Conservation (phyloP, 2,113 vertebrate species). For the Mus spicilegus region DNA sequence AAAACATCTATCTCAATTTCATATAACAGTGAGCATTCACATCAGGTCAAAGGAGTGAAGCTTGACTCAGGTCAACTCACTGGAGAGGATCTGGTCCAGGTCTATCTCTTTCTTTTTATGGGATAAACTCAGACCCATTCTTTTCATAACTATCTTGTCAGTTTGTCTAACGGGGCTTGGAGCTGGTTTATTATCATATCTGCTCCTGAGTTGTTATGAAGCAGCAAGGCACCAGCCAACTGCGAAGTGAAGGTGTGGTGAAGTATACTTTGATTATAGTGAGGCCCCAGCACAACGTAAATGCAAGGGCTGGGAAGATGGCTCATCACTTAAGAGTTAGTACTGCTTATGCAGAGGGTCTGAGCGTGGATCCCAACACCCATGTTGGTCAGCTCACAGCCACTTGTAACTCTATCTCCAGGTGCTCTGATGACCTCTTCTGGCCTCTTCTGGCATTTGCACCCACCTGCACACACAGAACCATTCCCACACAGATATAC, state of each 20-base stretch:
- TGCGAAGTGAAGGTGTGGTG: background rate
- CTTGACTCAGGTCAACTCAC: background rate
- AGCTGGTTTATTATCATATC: background rate
- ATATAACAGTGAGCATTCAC: background rate
- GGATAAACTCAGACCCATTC: background rate
- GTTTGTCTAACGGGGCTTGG: background rate
- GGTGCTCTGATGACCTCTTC: too few relatives aligned
- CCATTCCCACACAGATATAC: background rate
- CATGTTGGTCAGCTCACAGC: background rate
- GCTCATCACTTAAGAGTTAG: background rate
- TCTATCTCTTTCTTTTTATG: background rate
- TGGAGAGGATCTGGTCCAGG: constrained; percentile 8
- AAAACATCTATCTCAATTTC: background rate
- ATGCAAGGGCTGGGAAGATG: background rate
- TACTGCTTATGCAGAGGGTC: background rate
- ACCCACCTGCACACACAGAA: background rate
- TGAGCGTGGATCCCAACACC: background rate
- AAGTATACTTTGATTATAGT: background rate
- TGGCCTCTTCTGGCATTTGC: background rate
- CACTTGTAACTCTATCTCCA: background rate
- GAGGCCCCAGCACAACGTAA: background rate
- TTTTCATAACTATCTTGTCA: background rate
- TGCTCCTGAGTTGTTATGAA: background rate
- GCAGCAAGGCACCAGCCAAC: background rate
- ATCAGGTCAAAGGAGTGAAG: background rate